These are phyloP conservation scores for Deilephila porcellus DNA, from an alignment of 2,888 invertebrate genomes.

Conservation along the genomic window DNA sequence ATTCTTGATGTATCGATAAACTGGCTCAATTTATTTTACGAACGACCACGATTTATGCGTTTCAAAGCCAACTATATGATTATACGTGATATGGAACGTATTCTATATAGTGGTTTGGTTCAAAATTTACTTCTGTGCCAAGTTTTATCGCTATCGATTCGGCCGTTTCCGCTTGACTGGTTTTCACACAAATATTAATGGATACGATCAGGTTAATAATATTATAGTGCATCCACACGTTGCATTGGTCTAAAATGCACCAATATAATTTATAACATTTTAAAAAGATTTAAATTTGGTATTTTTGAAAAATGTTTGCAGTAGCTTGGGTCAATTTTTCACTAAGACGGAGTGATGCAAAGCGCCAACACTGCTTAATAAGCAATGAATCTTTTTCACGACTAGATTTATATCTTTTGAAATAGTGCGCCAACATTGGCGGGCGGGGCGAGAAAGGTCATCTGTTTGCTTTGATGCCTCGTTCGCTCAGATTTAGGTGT, in stretches of 20 bases:
- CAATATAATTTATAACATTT: not conserved
- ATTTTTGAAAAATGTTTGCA: not conserved
- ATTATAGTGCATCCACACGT: slow-evolving; percentile 6
- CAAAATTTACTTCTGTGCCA: slow-evolving; percentile 21
- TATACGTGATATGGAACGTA: not conserved
- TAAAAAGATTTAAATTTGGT: not conserved
- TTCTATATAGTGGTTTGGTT: not conserved
- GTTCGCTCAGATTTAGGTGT: not conserved
- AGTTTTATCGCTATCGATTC: slow-evolving; percentile 16
- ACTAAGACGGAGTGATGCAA: not conserved
- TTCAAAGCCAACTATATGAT: not conserved
- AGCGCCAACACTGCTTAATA: not conserved
- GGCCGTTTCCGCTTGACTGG: slow-evolving; percentile 14
- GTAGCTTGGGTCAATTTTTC: not conserved
- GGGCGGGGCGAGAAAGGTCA: not conserved
- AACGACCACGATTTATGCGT: not conserved
- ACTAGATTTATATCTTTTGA: slow-evolving; percentile 7
- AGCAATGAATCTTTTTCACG: not conserved
- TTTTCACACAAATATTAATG: slow-evolving; percentile 15
- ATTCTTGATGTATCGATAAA: not conserved
- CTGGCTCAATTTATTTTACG: not conserved
- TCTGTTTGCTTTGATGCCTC: not conserved
- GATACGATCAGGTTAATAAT: slow-evolving; percentile 6
- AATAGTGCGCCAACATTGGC: not conserved
- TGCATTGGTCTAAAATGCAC: not conserved